Evolutionary conservation across 2,797 vertebrate species (phyloP).

Genomic region (Ctenopoma multispine): DNA sequence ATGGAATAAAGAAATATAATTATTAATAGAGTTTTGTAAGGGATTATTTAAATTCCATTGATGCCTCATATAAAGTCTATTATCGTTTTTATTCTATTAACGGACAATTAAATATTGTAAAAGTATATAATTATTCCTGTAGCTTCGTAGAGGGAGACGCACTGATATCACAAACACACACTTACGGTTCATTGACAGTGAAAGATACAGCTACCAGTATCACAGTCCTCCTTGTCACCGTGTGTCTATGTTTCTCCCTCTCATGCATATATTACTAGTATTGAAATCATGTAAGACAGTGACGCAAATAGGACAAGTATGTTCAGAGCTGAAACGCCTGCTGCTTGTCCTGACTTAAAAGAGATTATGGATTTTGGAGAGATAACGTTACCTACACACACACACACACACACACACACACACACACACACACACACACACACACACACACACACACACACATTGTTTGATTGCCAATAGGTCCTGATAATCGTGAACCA

Average conservation of each 20-base stretch:
- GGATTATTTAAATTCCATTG: too few species aligned
- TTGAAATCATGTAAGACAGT: slow-evolving; percentile 12
- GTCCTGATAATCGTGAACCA: slow-evolving; percentile 53
- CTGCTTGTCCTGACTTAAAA: slow-evolving; percentile 40
- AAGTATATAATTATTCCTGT: neutral
- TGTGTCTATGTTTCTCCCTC: neutral
- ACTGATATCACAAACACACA: slow-evolving; percentile 2
- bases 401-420: neutral
- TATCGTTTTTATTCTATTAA: neutral
- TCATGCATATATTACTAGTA: neutral
- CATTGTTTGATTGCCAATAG: slow-evolving; percentile 59
- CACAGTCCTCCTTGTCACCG: neutral
- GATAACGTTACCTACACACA: neutral
- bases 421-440: slow-evolving; percentile 20
- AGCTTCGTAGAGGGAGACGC: too few species aligned
- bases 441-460: slow-evolving; percentile 18
- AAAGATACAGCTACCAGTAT: slow-evolving; percentile 38
- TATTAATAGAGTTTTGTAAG: too few species aligned
- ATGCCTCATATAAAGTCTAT: neutral
- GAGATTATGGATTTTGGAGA: slow-evolving; percentile 25
- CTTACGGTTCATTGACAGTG: slow-evolving; percentile 19
- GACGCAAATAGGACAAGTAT: slow-evolving; percentile 19
- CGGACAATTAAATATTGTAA: neutral
- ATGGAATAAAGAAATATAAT: too few species aligned
- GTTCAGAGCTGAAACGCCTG: slow-evolving; percentile 20